These are phyloP conservation scores for Brachionichthys hirsutus DNA, from an alignment of 2,113 vertebrate genomes.

Conservation along the genomic window DNA sequence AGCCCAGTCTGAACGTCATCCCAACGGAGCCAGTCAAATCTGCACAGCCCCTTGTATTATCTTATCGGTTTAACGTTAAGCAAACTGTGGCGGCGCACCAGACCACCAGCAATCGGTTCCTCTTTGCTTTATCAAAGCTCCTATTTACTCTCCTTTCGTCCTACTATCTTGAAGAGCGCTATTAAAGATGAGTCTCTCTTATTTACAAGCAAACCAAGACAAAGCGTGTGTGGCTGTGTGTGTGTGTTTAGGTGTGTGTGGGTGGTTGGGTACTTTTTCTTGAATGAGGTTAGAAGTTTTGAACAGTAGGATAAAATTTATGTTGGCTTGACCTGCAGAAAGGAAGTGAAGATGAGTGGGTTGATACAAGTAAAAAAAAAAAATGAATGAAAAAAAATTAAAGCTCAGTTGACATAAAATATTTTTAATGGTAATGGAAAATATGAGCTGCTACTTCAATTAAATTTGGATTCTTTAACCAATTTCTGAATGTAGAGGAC, in stretches of 20 bases:
- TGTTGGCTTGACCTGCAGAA: neutral
- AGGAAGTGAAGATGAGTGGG: neutral
- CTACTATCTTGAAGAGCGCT: constrained; percentile 49
- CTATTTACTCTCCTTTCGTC: constrained; percentile 55
- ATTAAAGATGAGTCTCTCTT: constrained; percentile 60
- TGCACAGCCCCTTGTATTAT: constrained; percentile 51
- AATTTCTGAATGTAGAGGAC: neutral
- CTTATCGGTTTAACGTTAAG: constrained; percentile 72
- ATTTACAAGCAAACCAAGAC: constrained; percentile 44
- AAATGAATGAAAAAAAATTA: no score
- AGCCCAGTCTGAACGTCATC: constrained; percentile 46
- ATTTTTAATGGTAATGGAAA: no score
- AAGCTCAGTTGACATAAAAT: neutral
- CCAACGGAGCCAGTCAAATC: constrained; percentile 38
- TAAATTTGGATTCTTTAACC: neutral
- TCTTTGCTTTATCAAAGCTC: constrained; percentile 66
- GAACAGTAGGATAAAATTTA: neutral
- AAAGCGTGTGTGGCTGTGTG: constrained; percentile 7
- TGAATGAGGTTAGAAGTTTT: constrained; percentile 8
- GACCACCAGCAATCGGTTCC: constrained; percentile 57
- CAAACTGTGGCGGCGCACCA: constrained; percentile 74
- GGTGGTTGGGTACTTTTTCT: constrained; percentile 18
- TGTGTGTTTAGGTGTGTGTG: constrained; percentile 4
- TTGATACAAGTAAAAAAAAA: neutral
- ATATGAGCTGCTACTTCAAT: neutral